Base-by-base conservation (phyloP, 2,888 invertebrate genomes). In the Syritta pipiens region DNA sequence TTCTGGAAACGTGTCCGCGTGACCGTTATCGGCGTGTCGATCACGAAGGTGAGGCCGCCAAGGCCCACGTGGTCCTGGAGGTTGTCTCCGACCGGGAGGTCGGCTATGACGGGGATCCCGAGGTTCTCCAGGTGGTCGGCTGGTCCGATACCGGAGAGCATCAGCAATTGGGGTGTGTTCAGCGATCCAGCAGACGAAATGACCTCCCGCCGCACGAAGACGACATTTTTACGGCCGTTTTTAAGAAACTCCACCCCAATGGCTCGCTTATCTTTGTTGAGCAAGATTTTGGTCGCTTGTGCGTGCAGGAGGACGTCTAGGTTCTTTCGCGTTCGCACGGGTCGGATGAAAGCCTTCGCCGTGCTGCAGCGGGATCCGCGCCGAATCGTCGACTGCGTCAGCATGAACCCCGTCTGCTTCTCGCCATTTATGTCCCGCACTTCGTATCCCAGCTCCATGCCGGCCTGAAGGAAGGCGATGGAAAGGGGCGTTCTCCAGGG, bases 81-180 rank as follows among this genome's bases (percentile, higher is more conserved):
- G 85, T 96, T 95, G 83, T 94, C 92, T 1, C 95, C 96, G 0
- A 96, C 96, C 84, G 94, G 93, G 0, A 95, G 87, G 86, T 96
- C 93, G 1, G 93, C 92, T 5, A 95, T 84, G 0, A 96, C 91
- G 0, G 94, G 94, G 77, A 97, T 95, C 3, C 91, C 92, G 79
- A 93, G 91, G 68, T 93, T 91, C 65, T 91, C 89, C 3, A 96
- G 89, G 85, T 96, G 95, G 9, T 94, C 94, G 1, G 91, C 91
- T 0, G 95, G 96, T 0, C 96, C 96, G 17, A 97, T 92, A 0
- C 98, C 98, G 59, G 96, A 96, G 5, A 98, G 86, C 96, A 97
- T 96, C 82, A 98, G 90, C 14, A 98, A 85, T 84, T 98, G 97
- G 0, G 98, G 97, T 2, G 95, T 93, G 57, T 95, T 94, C 30